Evolutionary conservation across 2,888 invertebrate genomes (phyloP).

Genomic region (Rotaria socialis): DNA sequence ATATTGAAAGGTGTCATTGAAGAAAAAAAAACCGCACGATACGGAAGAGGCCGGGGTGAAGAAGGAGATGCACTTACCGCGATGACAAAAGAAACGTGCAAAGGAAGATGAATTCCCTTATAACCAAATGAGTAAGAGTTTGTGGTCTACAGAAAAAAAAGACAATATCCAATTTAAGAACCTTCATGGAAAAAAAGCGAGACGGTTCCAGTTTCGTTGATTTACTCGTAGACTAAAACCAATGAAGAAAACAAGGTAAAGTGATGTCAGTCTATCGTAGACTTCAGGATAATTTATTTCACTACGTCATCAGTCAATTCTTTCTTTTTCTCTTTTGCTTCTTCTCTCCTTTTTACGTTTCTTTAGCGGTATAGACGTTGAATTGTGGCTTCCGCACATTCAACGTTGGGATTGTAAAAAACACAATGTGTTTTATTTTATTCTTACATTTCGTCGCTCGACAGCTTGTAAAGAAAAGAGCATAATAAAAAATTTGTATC

Average conservation of each 20-base stretch:
- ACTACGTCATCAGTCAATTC: neutral
- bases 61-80: neutral
- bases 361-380: neutral
- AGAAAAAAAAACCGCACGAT: neutral
- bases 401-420: neutral
- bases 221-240: neutral
- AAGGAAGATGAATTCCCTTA: neutral
- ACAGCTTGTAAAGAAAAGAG: neutral
- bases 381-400: conserved; percentile 2
- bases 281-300: conserved; percentile 21
- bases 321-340: neutral
- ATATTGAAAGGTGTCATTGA: neutral
- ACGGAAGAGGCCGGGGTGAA: no score
- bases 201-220: neutral
- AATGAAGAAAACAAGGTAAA: neutral
- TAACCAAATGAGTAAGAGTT: neutral
- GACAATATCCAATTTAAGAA: neutral
- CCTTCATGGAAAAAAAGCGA: neutral
- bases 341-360: neutral
- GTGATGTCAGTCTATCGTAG: neutral
- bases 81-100: neutral
- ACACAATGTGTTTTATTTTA: conserved; percentile 27
- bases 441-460: neutral
- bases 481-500: neutral
- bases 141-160: neutral